Base-by-base conservation (phyloP, 2,113 vertebrate genomes). In the Scopus umbretta region DNA sequence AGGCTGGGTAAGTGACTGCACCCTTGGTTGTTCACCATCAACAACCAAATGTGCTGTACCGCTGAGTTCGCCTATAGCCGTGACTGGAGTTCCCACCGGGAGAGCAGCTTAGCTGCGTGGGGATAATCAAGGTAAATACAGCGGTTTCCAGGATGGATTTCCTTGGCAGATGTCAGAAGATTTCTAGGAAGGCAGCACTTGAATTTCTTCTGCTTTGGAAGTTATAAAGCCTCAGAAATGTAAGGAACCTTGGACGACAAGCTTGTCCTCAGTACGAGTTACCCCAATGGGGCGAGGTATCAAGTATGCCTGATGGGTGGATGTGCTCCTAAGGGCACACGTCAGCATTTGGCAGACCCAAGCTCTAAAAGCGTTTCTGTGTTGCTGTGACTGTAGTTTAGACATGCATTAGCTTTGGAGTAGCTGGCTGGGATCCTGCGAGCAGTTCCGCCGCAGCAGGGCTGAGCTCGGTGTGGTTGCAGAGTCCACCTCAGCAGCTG, bases 21-120 rank as follows among this genome's bases (percentile, higher is more conserved):
- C 13, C n/a, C 16, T 19, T 3, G 2, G 30, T 2, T 34, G 7
- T 9, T 17, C 0, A 7, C 4, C 16, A 6, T 7, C 7, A 21
- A 3, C 80, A 67, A 2, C 71, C 36, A 17, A 9, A 67, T 10
- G 18, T 18, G 40, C 40, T 61, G 53, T 36, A 15, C 14, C 52
- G 2, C 67, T 8, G 4, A 25, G 29, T 22, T 73, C 67, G 30
- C 27, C 13, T 38, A 2, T 8, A 73, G 38, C 53, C 47, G 16
- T 2, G 4, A 10, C 27, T 56, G 19, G 27, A 21, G 25, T 50
- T 73, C 56, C 22, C 47, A 13, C 55, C 26, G 61, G 36, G 47
- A 74, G 11, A 43, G 42, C 19, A 43, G 49, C 61, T 71, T 45
- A 23, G 34, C 27, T 52, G 58, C 43, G 43, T 72, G 47, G 47